Percentiles rank a stretch among this genome's conserved stretches.
Evolutionary conservation across 2,113 vertebrate species (phyloP).

Genomic region (Maccullochella peelii): DNA sequence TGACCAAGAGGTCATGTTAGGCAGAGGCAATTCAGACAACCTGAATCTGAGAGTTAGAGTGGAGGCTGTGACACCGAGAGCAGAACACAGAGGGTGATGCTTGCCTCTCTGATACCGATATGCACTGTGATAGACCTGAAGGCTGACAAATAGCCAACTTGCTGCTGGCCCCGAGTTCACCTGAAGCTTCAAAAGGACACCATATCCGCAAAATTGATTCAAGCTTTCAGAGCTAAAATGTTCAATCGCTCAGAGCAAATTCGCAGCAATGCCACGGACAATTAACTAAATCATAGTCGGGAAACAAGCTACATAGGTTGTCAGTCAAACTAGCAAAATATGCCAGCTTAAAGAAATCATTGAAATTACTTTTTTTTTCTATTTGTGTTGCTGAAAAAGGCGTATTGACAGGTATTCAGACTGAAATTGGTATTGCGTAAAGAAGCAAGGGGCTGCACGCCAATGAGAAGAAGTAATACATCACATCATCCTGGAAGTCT

Average conservation of each 20-base stretch:
- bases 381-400: background rate
- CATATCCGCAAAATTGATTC: background rate
- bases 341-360: background rate
- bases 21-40: slow-evolving; percentile 23
- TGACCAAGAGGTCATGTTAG: slow-evolving; percentile 48
- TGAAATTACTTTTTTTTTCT: background rate
- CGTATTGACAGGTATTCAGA: background rate
- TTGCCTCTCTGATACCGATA: background rate
- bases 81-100: slow-evolving; percentile 5
- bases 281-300: background rate
- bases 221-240: background rate
- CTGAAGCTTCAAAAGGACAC: background rate
- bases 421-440: too few species aligned
- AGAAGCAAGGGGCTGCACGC: background rate
- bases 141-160: background rate
- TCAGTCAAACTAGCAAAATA: background rate
- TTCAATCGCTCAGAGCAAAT: background rate
- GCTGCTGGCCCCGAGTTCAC: background rate
- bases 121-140: background rate
- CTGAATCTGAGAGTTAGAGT: slow-evolving; percentile 4
- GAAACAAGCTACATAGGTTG: background rate
- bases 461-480: background rate
- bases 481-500: background rate
- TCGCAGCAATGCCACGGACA: background rate
- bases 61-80: background rate